Conservation (phyloP, 2,113 vertebrate species). For the Siniperca knerii region DNA sequence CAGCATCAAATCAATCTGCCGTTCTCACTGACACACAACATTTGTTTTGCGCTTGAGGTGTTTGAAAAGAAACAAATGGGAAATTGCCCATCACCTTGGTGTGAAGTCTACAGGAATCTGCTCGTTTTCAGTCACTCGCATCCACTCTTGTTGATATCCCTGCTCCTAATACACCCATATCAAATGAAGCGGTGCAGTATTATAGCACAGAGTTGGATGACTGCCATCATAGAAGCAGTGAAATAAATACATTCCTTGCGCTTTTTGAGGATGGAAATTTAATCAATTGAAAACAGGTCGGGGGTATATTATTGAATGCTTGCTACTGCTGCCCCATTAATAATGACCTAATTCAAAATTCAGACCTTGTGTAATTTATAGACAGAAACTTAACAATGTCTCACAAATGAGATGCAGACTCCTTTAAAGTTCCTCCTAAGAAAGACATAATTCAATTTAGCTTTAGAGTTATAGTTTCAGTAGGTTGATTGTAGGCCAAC, state of each 20-base stretch:
- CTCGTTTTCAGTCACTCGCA: slow-evolving; percentile 18
- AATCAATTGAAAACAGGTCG: slow-evolving; percentile 65
- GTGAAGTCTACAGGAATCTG: slow-evolving; percentile 48
- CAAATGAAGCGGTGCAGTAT: slow-evolving; percentile 55
- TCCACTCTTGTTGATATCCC: slow-evolving; percentile 36
- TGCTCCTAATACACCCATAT: slow-evolving; percentile 40
- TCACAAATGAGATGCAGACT: not conserved
- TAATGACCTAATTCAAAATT: slow-evolving; percentile 45
- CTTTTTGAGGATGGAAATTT: slow-evolving; percentile 53
- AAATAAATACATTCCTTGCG: slow-evolving; percentile 57
- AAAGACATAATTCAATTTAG: not conserved
- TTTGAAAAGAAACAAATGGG: slow-evolving; percentile 45
- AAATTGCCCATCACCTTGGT: slow-evolving; percentile 50
- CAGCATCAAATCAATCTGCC: slow-evolving; percentile 59
- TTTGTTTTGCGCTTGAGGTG: slow-evolving; percentile 43
- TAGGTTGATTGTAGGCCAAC: not conserved
- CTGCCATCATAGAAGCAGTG: slow-evolving; percentile 48
- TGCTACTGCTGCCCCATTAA: slow-evolving; percentile 40
- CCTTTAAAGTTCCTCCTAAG: not conserved
- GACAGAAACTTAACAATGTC: slow-evolving; percentile 15
- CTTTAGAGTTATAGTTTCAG: not conserved
- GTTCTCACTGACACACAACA: slow-evolving; percentile 24
- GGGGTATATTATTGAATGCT: slow-evolving; percentile 55
- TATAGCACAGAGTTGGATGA: slow-evolving; percentile 34
- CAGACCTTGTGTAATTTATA: slow-evolving; percentile 5